A percentile compares a stretch with the other conserved stretches of the same genome.
Conservation (phyloP, 1,140 invertebrate species). For the Tetragonula clypearis region DNA sequence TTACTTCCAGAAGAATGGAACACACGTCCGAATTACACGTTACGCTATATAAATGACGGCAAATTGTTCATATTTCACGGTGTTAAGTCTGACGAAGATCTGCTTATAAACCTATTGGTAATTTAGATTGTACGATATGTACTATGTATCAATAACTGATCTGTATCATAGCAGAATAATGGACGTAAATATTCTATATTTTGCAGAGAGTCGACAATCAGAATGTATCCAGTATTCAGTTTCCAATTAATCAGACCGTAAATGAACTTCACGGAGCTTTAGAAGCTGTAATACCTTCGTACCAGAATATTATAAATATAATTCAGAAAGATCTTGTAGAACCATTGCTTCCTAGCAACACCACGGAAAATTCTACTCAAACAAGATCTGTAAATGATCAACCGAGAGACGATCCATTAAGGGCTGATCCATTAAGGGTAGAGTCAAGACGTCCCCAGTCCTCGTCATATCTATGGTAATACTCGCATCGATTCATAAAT, state of each 20-base stretch:
- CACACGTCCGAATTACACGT: constrained; percentile 83
- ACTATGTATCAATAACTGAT: not conserved
- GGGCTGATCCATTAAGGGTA: constrained; percentile 59
- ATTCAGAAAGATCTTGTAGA: constrained; percentile 80
- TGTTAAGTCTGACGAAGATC: constrained; percentile 84
- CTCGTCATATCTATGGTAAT: constrained; percentile 60
- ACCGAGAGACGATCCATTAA: not conserved
- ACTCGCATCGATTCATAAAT: constrained; percentile 49
- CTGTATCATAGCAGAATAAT: not conserved
- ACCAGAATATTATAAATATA: constrained; percentile 76
- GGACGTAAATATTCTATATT: constrained; percentile 1
- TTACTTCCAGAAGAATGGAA: constrained; percentile 88
- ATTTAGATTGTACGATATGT: constrained; percentile 53
- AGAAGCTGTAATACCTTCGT: constrained; percentile 77
- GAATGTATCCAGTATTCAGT: constrained; percentile 74
- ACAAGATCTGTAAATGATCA: constrained; percentile 47
- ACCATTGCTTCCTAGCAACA: constrained; percentile 68
- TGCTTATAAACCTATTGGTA: constrained; percentile 87
- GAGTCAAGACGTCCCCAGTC: not conserved
- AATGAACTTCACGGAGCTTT: constrained; percentile 77
- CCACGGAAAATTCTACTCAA: constrained; percentile 69
- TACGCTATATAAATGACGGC: constrained; percentile 86
- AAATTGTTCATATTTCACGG: constrained; percentile 86
- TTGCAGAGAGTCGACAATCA: constrained; percentile 79
- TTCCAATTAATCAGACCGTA: constrained; percentile 78